A percentile compares a stretch with the other conserved stretches of the same genome.
phyloP scores from a whole-genome alignment of 2,113 vertebrate species.

The Datnioides undecimradiatus region DNA sequence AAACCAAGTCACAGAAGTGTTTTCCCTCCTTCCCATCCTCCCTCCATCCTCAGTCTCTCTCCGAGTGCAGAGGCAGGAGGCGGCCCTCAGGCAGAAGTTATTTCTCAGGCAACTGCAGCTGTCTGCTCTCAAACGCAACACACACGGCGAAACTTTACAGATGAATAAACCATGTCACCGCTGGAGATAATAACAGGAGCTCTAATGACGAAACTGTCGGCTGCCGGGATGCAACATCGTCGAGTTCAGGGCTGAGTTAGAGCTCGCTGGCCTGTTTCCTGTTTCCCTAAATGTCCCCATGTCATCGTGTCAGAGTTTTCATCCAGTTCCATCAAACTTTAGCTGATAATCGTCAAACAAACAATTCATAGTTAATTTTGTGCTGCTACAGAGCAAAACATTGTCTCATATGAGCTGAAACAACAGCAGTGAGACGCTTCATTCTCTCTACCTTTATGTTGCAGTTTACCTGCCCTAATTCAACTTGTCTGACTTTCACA shows the following conservation, averaged over 20 bases:
- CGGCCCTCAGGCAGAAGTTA: conserved; percentile 39
- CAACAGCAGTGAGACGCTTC: too few relatives aligned
- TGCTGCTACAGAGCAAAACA: too few relatives aligned
- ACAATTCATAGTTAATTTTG: too few relatives aligned
- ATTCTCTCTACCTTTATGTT: too few relatives aligned
- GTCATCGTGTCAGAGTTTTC: too few relatives aligned
- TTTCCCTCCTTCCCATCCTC: conserved; percentile 8
- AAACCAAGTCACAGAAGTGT: conserved; percentile 26
- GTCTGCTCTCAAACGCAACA: conserved; percentile 18
- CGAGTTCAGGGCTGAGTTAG: conserved; percentile 5
- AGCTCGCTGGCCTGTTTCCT: too few relatives aligned
- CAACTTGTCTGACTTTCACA: too few relatives aligned
- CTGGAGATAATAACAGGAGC: conserved; percentile 29
- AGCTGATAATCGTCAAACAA: too few relatives aligned
- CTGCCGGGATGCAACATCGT: neutral
- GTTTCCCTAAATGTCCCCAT: too few relatives aligned
- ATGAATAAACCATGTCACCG: conserved; percentile 31
- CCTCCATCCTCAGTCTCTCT: neutral
- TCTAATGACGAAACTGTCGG: conserved; percentile 34
- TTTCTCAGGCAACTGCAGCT: conserved; percentile 52
- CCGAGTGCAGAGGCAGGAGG: conserved; percentile 15
- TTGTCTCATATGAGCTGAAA: too few relatives aligned
- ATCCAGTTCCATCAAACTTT: too few relatives aligned
- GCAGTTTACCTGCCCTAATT: too few relatives aligned
- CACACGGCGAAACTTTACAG: conserved; percentile 37